Evolutionary conservation across 2,113 vertebrate genomes (phyloP).

Genomic region (Cairina moschata): DNA sequence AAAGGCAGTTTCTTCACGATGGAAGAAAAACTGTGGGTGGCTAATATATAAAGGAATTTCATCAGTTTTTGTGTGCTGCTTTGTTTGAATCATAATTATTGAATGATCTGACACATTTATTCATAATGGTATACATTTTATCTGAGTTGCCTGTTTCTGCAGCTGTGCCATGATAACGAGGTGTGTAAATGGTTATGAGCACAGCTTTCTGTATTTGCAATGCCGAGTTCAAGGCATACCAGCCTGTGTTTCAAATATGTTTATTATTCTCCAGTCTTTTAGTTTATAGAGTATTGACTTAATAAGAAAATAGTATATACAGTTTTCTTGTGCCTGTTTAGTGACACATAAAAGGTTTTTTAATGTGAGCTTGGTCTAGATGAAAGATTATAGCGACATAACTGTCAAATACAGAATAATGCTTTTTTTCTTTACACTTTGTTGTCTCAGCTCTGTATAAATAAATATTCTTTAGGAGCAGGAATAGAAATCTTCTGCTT

Average conservation of each 20-base stretch:
- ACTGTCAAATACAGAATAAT: constrained; percentile 8
- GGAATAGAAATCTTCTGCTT: neutral
- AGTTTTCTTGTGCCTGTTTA: neutral
- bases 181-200: neutral
- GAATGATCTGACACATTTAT: constrained; percentile 38
- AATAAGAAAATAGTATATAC: neutral
- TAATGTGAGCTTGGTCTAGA: neutral
- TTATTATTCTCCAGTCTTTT: neutral
- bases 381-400: neutral
- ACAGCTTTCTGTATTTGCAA: neutral
- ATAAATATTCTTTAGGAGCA: neutral
- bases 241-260: neutral
- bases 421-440: neutral
- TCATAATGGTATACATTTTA: neutral
- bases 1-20: neutral
- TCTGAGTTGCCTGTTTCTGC: neutral
- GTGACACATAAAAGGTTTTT: constrained; percentile 26
- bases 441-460: neutral
- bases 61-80: neutral
- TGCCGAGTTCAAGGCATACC: neutral
- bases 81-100: constrained; percentile 7
- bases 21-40: neutral
- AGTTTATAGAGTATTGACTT: neutral
- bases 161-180: neutral
- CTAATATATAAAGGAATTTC: constrained; percentile 23